Percentiles rank a stretch among this genome's conserved stretches.
Conservation (phyloP, 2,797 vertebrate genomes). For the Otolemur crassicaudatus region DNA sequence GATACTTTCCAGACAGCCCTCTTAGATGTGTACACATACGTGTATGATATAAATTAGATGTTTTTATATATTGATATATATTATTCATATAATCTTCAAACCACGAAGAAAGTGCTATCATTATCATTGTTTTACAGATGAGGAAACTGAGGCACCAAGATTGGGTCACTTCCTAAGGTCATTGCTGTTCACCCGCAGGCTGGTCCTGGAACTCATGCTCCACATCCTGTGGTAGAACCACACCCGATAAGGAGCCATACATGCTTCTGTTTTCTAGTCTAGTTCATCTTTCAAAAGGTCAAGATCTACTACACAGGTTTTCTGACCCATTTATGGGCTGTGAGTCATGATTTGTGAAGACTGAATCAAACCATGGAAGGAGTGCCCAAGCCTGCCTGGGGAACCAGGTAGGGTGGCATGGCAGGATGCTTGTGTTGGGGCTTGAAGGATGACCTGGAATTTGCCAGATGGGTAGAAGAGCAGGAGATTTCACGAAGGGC, state of each 20-base stretch:
- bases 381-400: neutral
- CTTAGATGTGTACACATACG: neutral
- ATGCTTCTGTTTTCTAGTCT: neutral
- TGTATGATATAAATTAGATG: neutral
- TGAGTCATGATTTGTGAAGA: neutral
- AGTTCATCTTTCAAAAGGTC: neutral
- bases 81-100: neutral
- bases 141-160: neutral
- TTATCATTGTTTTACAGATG: neutral
- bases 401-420: too few relatives aligned
- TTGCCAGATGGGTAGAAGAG: neutral
- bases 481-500: neutral
- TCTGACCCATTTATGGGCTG: neutral
- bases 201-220: neutral
- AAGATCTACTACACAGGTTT: neutral
- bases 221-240: neutral
- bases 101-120: neutral
- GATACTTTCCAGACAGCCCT: too few relatives aligned
- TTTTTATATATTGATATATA: neutral
- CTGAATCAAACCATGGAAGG: neutral
- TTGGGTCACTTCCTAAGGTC: neutral
- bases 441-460: neutral
- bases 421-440: accelerated
- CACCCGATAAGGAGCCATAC: neutral
- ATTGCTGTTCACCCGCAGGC: neutral